Conservation (phyloP, 2,797 vertebrate genomes). For the Gymnothorax javanicus region DNA sequence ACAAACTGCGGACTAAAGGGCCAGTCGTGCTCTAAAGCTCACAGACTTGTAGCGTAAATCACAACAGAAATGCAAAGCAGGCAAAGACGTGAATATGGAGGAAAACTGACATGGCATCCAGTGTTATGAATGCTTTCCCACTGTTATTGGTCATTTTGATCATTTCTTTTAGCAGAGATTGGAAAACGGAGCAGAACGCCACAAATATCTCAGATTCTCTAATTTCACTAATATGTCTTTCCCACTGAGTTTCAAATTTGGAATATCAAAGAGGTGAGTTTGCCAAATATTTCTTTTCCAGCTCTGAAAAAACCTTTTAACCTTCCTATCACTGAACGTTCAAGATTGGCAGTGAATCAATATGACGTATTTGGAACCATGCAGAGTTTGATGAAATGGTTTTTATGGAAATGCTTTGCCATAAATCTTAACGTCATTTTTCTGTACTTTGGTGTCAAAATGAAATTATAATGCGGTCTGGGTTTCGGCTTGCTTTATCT, state of each 20-base stretch:
- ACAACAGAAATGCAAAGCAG: constrained; percentile 63
- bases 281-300: constrained; percentile 57
- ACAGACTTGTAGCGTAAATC: constrained; percentile 34
- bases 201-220: constrained; percentile 52
- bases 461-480: constrained; percentile 55
- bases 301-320: constrained; percentile 36
- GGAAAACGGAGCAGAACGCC: constrained; percentile 37
- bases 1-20: constrained; percentile 46
- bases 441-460: constrained; percentile 77
- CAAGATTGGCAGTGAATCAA: constrained; percentile 54
- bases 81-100: constrained; percentile 37
- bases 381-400: constrained; percentile 59
- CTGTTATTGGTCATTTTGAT: constrained; percentile 29
- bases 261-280: constrained; percentile 73
- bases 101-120: constrained; percentile 42
- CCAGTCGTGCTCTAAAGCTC: constrained; percentile 56
- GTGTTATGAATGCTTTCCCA: constrained; percentile 29
- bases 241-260: constrained; percentile 77
- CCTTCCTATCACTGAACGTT: constrained; percentile 42
- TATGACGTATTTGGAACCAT: constrained; percentile 61
- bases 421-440: constrained; percentile 55
- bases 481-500: constrained; percentile 56
- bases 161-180: constrained; percentile 39
- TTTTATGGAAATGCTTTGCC: constrained; percentile 55
- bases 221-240: constrained; percentile 50